Evolutionary conservation across 1,140 invertebrate species (phyloP), one percentile per base, ranked within the genome.

Genomic region (Temnothorax curvispinosus): DNA sequence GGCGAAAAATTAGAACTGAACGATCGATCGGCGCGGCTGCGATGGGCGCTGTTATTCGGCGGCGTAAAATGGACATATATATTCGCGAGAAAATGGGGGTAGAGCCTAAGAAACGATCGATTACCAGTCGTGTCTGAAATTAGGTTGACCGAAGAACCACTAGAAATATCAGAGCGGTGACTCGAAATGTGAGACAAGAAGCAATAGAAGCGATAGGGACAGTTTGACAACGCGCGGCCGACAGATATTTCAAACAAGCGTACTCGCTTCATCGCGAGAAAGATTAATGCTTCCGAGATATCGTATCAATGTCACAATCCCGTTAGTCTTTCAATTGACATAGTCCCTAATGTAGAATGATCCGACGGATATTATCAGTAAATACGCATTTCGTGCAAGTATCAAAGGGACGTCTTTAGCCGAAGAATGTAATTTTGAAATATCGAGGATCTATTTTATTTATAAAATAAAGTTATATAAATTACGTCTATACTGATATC

Each of bases 121-220:
- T 91, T 89, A 89, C 76, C 71, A 74, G 77, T 87, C 76, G 85
- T 58, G 85, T 89, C 81, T 87, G 90, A 82, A 91, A 91, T 91
- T 89, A 87, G 89, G 90, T 91, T 91, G 90, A 89, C 87, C 85
- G 85, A 85, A 91, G 87, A 86, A 89, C 77, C 80, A 71, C 81
- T 90, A 87, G 89, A 76, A 81, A 87, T 54, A 81, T 35, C 58
- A 64, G 56, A 50, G 13, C 44, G 27, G 41, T 85, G 71, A 54
- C 50, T 62, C 11, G 77, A 85, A 72, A 69, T 81, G 78, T 35
- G 58, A 72, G 41, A 75, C 18, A 69, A 69, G 85, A 76, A 87
- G 50, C 47, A 58, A 41, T 58, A n/a, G 52, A 54, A 54, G 86
- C 58, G 90, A 86, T 82, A 87, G 88, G 87, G 88, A 87, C 71